Conservation (phyloP, 2,888 invertebrate genomes). For the Ceriagrion tenellum region DNA sequence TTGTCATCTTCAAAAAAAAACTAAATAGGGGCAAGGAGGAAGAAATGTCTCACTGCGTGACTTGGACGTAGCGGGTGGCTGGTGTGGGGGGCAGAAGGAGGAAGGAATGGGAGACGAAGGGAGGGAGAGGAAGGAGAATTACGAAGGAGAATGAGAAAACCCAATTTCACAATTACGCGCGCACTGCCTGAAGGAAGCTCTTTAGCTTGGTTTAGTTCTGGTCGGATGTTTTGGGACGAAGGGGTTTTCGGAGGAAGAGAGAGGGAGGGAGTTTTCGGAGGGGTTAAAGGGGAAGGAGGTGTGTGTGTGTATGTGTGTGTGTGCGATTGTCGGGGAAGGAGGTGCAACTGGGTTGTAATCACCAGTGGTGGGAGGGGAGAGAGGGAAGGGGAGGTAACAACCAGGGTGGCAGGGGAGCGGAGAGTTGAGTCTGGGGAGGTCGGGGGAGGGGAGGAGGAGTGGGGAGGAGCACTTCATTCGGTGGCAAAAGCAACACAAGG, state of each 20-base stretch:
- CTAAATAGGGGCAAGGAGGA: background rate
- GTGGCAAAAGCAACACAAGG: constrained; percentile 50
- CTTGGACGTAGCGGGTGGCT: background rate
- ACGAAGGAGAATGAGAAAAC: constrained; percentile 16
- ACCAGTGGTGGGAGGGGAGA: background rate
- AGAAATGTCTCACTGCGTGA: constrained; percentile 23
- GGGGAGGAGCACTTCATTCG: background rate
- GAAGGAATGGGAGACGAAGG: background rate
- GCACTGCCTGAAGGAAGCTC: constrained; percentile 16
- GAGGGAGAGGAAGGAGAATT: background rate
- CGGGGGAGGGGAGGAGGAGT: background rate
- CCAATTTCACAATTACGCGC: constrained; percentile 36
- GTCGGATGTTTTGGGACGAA: background rate
- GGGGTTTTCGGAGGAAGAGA: background rate
- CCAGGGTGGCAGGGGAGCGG: background rate
- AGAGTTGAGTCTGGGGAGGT: too few relatives aligned
- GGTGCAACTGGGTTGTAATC: background rate
- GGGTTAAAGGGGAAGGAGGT: too few relatives aligned
- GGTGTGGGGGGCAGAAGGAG: background rate
- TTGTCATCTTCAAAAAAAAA: background rate
- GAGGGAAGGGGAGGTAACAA: too few relatives aligned
- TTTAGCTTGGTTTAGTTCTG: constrained; percentile 8
- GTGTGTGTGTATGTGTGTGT: too few relatives aligned
- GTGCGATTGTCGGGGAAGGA: background rate
- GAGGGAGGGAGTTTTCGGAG: too few relatives aligned